A percentile compares a stretch with the other conserved stretches of the same genome.
These are phyloP conservation scores for Nyctereutes procyonoides DNA, from an alignment of 2,113 vertebrate species.

Conservation along the genomic window DNA sequence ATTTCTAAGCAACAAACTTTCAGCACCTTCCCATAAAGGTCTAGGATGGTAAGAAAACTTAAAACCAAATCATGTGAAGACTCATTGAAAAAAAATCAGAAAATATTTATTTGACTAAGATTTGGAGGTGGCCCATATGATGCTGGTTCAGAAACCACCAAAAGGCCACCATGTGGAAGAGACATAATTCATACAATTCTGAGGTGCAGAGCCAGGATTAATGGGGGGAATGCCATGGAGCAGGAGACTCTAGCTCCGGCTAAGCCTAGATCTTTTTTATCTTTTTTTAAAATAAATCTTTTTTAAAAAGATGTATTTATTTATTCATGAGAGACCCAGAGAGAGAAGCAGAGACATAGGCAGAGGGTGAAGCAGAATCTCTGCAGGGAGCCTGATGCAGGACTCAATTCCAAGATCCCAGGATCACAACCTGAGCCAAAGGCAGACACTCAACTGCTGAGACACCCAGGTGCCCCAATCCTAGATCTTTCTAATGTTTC, in stretches of 20 bases:
- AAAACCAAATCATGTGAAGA: conserved; percentile 29
- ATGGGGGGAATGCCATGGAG: neutral
- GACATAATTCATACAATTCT: neutral
- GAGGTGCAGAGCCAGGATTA: neutral
- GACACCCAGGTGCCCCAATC: no score
- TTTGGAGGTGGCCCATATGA: neutral
- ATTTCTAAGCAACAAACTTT: neutral
- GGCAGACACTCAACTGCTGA: no score
- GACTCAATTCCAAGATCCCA: no score
- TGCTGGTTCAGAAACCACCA: neutral
- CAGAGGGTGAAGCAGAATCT: no score
- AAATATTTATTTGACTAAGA: conserved; percentile 29
- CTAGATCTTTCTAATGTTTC: neutral
- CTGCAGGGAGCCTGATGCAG: no score
- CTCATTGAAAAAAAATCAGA: conserved; percentile 14
- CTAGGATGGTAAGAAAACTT: neutral
- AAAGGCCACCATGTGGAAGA: neutral
- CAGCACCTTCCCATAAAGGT: neutral
- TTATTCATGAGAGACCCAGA: no score
- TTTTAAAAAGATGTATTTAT: no score
- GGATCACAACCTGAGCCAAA: no score
- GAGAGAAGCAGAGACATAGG: no score
- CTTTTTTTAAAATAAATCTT: neutral
- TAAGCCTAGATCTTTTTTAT: neutral
- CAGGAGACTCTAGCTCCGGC: neutral